A percentile compares a stretch with the other conserved stretches of the same genome.
Evolutionary conservation across 2,888 invertebrate genomes (phyloP).

Genomic region (Dynastes tityus): DNA sequence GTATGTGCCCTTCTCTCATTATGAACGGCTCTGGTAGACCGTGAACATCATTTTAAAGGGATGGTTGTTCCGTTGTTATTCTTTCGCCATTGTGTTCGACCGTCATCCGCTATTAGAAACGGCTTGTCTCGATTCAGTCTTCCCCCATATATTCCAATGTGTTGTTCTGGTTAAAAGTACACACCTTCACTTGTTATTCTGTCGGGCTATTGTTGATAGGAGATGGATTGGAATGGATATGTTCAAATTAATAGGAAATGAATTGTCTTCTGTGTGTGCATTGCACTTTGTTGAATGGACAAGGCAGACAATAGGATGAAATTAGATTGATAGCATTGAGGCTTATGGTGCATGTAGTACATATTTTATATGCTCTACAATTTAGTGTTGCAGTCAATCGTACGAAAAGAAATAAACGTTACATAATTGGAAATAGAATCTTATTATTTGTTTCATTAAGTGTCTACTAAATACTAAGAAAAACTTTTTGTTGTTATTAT

Average conservation of each 20-base stretch:
- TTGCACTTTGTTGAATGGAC: neutral
- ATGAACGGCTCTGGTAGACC: slow-evolving; percentile 55
- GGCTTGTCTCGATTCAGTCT: slow-evolving; percentile 13
- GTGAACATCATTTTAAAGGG: slow-evolving; percentile 55
- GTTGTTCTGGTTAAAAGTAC: slow-evolving; percentile 39
- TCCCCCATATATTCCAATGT: neutral
- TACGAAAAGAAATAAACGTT: no score
- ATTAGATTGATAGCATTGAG: neutral
- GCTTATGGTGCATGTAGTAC: neutral
- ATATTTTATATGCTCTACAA: neutral
- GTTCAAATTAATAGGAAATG: slow-evolving; percentile 30
- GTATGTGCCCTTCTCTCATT: slow-evolving; percentile 59
- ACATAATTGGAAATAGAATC: no score
- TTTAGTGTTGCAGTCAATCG: no score
- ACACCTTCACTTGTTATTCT: slow-evolving; percentile 45
- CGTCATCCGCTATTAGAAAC: slow-evolving; percentile 50
- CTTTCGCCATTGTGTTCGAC: slow-evolving; percentile 47
- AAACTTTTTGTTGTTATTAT: no score
- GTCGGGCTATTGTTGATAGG: slow-evolving; percentile 35
- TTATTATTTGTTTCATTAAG: no score
- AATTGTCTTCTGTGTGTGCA: neutral
- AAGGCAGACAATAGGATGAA: no score
- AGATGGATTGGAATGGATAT: slow-evolving; percentile 30
- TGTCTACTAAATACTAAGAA: no score
- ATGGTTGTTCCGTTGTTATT: slow-evolving; percentile 42